Base-by-base conservation (phyloP, 1,140 invertebrate genomes). In the Drosophila carrolli region DNA sequence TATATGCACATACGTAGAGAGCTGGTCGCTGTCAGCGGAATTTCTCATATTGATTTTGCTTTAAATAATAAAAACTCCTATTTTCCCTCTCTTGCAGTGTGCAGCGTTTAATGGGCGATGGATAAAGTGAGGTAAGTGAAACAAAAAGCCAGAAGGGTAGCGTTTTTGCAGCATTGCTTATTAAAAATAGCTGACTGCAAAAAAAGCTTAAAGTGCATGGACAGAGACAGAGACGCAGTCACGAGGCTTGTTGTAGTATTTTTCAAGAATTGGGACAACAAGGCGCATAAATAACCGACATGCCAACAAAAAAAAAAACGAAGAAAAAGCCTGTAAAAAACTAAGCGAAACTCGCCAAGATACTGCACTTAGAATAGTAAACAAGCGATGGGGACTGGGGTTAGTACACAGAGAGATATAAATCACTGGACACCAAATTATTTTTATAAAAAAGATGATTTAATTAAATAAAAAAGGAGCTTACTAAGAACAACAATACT, bases 281-380 rank as follows among this genome's bases (percentile, higher is more conserved):
- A 89, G 84, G 75, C 77, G 84, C 84, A 88, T 88, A 89, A 89
- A 90, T 90, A 89, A 84, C 80, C 85, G 80, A 73, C 75, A 88
- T 86, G 83, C 83, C 83, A 82, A 50, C 65, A 68, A 72, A 37
- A 55, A 51, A 55, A 51, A 41, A 43, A 51, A 43, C 6, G 43
- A 55, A 65, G 55, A 60, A 47, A 46, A 43, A 50, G 38, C 47
- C 61, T 37, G 60, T 37, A 75, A 80, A 56, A 70, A 86, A 74
- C 56, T 70, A 59, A 54, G 65, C 57, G 60, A 83, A 77, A 78
- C 62, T 66, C 76, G 43, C 60, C 67, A 66, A 79, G 68, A 78
- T 48, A 76, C 63, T 54, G 85, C 84, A 89, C 84, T 89, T 90
- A 89, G 84, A 89, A 89, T 84, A 73, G 84, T 71, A 90, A 89